Conservation (phyloP, 2,113 vertebrate genomes). For the Numenius arquata region DNA sequence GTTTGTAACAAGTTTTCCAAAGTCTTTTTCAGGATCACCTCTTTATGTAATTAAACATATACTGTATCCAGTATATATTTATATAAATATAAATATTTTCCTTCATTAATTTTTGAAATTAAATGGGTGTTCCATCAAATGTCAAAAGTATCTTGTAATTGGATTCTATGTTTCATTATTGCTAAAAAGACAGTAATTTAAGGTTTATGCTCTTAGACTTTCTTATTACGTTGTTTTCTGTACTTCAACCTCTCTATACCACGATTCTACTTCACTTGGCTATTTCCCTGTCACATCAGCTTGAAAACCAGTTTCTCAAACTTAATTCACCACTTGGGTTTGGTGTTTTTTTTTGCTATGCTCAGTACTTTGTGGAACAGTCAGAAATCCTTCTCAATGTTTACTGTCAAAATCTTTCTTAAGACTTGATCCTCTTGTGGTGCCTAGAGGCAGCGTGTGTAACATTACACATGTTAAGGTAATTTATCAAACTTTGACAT, state of each 20-base stretch:
- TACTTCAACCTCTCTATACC: background rate
- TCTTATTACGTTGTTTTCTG: background rate
- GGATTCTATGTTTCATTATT: background rate
- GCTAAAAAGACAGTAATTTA: background rate
- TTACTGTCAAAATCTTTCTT: background rate
- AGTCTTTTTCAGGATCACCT: background rate
- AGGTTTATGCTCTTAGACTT: background rate
- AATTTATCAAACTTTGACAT: background rate
- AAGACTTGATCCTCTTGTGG: background rate
- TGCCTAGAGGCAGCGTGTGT: accelerated
- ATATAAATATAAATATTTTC: background rate
- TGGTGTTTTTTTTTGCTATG: background rate
- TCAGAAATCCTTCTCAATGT: background rate
- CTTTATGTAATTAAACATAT: background rate
- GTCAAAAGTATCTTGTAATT: background rate
- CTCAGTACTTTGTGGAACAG: background rate
- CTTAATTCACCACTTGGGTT: background rate
- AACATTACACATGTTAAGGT: background rate
- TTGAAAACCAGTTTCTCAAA: background rate
- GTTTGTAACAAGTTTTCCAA: background rate
- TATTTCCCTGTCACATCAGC: background rate
- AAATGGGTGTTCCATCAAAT: background rate
- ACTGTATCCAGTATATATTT: background rate
- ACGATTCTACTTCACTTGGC: background rate
- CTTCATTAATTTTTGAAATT: background rate